Evolutionary conservation across 2,797 vertebrate genomes (phyloP).

Genomic region (Huso huso): DNA sequence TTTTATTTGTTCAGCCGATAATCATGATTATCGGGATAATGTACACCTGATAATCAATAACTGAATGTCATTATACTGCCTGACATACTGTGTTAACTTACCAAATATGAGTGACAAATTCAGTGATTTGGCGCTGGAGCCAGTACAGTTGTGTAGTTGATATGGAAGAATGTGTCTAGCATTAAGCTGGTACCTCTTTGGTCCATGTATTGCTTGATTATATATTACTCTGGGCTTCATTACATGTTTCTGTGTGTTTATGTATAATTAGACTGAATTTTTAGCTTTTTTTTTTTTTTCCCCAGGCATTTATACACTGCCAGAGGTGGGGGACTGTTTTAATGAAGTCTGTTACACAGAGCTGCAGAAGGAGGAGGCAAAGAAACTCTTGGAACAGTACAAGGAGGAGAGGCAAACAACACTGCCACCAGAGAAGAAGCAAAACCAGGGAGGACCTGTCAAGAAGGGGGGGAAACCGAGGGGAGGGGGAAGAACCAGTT

Average conservation of each 20-base stretch:
- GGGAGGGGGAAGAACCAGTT: slow-evolving; percentile 84
- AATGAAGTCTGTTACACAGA: slow-evolving; percentile 82
- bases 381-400: slow-evolving; percentile 90
- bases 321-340: slow-evolving; percentile 91
- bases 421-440: slow-evolving; percentile 91
- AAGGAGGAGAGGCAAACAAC: slow-evolving; percentile 93
- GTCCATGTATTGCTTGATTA: neutral
- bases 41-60: no score
- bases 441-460: slow-evolving; percentile 74
- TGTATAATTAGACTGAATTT: neutral
- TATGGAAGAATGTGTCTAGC: no score
- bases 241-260: neutral
- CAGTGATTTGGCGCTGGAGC: no score
- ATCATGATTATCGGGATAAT: no score
- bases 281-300: slow-evolving; percentile 33
- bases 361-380: slow-evolving; percentile 83
- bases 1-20: no score
- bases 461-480: slow-evolving; percentile 81
- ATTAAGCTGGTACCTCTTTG: no score
- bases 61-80: no score
- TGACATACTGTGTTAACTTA: no score
- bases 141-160: no score
- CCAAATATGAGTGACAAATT: no score
- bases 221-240: neutral
- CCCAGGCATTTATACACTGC: slow-evolving; percentile 85